phyloP scores from a whole-genome alignment of 1,140 invertebrate species.

The Idris sp. region DNA sequence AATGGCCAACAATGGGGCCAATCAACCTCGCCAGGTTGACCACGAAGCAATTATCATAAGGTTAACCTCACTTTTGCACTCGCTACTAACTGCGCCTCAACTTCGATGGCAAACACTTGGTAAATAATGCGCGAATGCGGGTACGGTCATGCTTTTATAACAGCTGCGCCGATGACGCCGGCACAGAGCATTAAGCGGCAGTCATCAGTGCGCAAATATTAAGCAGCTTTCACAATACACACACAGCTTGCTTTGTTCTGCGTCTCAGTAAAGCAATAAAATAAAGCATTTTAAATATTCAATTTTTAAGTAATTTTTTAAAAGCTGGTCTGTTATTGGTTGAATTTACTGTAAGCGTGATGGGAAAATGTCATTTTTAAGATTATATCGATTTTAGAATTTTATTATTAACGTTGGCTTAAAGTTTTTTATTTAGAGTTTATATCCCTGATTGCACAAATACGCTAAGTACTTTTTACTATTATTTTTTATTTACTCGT shows the following conservation, averaged over 20 bases:
- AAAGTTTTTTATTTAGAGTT: no score
- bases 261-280: no score
- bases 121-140: constrained; percentile 30
- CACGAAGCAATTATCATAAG: not conserved
- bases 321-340: no score
- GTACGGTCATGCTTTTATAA: constrained; percentile 41
- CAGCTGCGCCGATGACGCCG: constrained; percentile 14
- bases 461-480: no score
- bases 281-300: no score
- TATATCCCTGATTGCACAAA: no score
- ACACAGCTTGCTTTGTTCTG: not conserved
- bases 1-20: constrained; percentile 39
- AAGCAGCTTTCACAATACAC: not conserved
- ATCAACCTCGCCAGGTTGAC: constrained; percentile 44
- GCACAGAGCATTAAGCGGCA: not conserved
- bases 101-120: constrained; percentile 25
- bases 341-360: no score
- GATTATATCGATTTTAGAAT: no score
- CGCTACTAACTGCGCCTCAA: constrained; percentile 3
- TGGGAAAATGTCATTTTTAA: no score
- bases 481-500: no score
- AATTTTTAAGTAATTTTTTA: no score
- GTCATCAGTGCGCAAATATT: not conserved
- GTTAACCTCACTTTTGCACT: constrained; percentile 37
- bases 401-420: no score